phyloP scores from a whole-genome alignment of 2,888 invertebrate genomes.

The Apamea crenata region DNA sequence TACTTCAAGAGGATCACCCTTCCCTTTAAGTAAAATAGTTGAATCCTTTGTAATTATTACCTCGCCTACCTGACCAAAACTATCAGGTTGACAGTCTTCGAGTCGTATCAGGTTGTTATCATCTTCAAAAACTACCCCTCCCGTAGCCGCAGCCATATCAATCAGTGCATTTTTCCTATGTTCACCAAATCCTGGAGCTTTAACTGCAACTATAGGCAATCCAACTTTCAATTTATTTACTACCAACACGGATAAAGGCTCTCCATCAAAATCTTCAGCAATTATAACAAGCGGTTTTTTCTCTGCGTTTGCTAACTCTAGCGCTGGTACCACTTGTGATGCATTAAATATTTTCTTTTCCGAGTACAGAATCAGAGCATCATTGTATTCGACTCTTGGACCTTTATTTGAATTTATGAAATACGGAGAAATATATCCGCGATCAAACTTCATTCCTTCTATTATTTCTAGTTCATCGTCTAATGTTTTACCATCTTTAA shows the following conservation, averaged over 20 bases:
- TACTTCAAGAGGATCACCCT: constrained; percentile 94
- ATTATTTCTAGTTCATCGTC: constrained; percentile 98
- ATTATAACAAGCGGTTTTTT: constrained; percentile 98
- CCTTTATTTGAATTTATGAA: constrained; percentile 99
- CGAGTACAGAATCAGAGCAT: constrained; percentile 96
- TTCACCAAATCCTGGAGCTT: constrained; percentile 99
- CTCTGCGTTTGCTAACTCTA: constrained; percentile 97
- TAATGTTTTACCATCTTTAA: constrained; percentile 99
- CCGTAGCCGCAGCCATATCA: constrained; percentile 97
- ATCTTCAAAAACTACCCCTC: constrained; percentile 98
- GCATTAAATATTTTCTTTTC: constrained; percentile 99
- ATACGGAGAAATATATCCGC: constrained; percentile 99
- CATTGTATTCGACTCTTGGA: constrained; percentile 98
- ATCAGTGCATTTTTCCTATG: constrained; percentile 96
- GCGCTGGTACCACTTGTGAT: constrained; percentile 98
- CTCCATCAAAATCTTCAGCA: constrained; percentile 98
- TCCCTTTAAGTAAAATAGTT: constrained; percentile 92
- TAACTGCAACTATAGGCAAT: constrained; percentile 97
- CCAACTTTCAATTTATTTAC: constrained; percentile 97
- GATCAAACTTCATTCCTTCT: constrained; percentile 99
- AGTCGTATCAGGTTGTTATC: constrained; percentile 96
- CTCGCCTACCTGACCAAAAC: constrained; percentile 96
- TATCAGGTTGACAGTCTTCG: constrained; percentile 95
- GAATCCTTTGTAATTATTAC: constrained; percentile 98
- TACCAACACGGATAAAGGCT: constrained; percentile 97